Evolutionary conservation across 2,797 vertebrate species (phyloP).

Genomic region (Crax fasciolata): DNA sequence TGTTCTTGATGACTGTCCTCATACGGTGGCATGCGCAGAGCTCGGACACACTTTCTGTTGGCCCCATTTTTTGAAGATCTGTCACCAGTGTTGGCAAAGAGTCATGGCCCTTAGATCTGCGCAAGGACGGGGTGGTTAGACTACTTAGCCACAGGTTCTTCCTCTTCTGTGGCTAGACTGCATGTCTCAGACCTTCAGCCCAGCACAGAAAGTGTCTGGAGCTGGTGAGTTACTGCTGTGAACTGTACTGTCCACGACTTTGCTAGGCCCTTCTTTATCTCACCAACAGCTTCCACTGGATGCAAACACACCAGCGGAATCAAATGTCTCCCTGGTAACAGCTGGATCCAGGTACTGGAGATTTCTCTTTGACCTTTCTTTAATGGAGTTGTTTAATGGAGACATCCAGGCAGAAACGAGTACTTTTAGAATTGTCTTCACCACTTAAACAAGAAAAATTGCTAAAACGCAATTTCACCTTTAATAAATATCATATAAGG

Average conservation of each 20-base stretch:
- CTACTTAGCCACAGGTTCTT: background rate
- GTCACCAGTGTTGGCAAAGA: slow-evolving; percentile 16
- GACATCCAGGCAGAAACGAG: background rate
- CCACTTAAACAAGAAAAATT: background rate
- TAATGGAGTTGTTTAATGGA: background rate
- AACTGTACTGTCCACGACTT: background rate
- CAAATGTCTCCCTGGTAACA: background rate
- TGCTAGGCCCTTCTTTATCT: background rate
- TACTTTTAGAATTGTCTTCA: background rate
- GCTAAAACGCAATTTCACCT: background rate
- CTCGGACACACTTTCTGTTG: background rate
- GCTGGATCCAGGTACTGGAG: background rate
- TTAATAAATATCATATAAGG: background rate
- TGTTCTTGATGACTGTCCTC: background rate
- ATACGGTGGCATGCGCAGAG: background rate
- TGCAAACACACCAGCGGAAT: background rate
- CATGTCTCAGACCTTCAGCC: background rate
- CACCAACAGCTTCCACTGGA: background rate
- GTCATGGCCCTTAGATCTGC: background rate
- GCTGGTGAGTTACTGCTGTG: background rate
- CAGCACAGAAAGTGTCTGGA: background rate
- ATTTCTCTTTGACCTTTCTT: background rate
- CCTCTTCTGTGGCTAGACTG: background rate
- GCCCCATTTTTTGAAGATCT: slow-evolving; percentile 44
- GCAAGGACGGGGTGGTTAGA: background rate